Percentiles rank a stretch among this genome's conserved stretches.
Conservation (phyloP, 1,140 invertebrate species). For the Trichonephila clavata region DNA sequence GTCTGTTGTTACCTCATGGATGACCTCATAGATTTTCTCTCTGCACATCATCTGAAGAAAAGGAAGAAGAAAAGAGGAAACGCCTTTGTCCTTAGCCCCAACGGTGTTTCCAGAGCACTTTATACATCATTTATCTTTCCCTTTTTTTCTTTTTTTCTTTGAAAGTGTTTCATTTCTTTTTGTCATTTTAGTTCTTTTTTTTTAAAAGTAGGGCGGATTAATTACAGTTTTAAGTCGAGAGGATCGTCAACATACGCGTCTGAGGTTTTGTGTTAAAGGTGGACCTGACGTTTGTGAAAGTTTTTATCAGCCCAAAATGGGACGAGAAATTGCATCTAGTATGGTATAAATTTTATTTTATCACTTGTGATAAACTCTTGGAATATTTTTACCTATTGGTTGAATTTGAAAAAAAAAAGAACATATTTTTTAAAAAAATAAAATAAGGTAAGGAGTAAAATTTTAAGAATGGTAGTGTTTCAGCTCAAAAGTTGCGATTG, state of each 20-base stretch:
- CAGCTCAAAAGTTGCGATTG: no score
- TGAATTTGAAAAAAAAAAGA: no score
- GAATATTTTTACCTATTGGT: no score
- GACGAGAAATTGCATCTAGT: no score
- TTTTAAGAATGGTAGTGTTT: no score
- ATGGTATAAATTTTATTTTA: no score
- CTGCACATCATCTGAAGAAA: conserved; percentile 11
- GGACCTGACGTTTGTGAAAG: not conserved
- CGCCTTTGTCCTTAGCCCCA: conserved; percentile 51
- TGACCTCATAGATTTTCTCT: conserved; percentile 37
- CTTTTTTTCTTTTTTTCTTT: not conserved
- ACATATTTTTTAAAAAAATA: no score
- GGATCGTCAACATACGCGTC: not conserved
- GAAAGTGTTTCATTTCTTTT: not conserved
- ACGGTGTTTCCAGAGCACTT: conserved; percentile 14
- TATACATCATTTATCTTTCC: not conserved
- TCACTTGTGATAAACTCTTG: no score
- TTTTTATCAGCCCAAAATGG: no score
- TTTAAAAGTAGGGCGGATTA: not conserved
- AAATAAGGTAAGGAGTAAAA: no score
- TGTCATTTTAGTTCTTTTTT: not conserved
- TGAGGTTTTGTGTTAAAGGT: not conserved
- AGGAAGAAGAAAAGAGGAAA: conserved; percentile 2
- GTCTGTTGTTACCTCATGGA: not conserved
- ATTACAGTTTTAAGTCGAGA: not conserved